Percentiles rank a stretch among this genome's conserved stretches.
These are phyloP conservation scores for Drosophila gunungcola DNA, from an alignment of 1,140 invertebrate genomes.

Conservation along the genomic window DNA sequence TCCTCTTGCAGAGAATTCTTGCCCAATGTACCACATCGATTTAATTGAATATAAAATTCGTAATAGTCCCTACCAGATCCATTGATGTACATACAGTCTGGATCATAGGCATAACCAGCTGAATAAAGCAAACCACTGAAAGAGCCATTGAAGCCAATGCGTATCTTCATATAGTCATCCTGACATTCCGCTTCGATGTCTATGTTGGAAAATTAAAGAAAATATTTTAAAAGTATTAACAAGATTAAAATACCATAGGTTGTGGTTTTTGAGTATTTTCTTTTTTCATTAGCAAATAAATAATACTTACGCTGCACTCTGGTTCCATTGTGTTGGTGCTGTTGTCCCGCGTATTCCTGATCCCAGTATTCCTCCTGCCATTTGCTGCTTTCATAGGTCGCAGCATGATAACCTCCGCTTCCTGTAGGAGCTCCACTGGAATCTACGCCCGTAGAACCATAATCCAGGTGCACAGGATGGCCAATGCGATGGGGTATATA, in stretches of 20 bases:
- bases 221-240: too few relatives aligned
- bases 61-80: slow-evolving; percentile 95
- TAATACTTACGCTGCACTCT: slow-evolving; percentile 92
- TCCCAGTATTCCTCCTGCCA: slow-evolving; percentile 92
- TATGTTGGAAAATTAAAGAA: slow-evolving; percentile 71
- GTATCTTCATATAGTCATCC: slow-evolving; percentile 97
- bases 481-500: slow-evolving; percentile 74
- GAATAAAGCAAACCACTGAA: slow-evolving; percentile 95
- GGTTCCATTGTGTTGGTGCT: slow-evolving; percentile 92
- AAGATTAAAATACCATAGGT: too few relatives aligned
- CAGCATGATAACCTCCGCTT: slow-evolving; percentile 75
- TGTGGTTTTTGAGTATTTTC: too few relatives aligned
- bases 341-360: slow-evolving; percentile 88
- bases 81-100: slow-evolving; percentile 97
- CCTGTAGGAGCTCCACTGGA: slow-evolving; percentile 60
- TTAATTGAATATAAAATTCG: slow-evolving; percentile 96
- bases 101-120: slow-evolving; percentile 96
- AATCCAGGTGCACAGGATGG: slow-evolving; percentile 67
- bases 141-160: slow-evolving; percentile 95
- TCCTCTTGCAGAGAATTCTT: slow-evolving; percentile 94
- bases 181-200: slow-evolving; percentile 98
- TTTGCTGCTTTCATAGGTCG: slow-evolving; percentile 85
- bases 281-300: not conserved
- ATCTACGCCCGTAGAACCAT: slow-evolving; percentile 65
- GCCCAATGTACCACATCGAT: slow-evolving; percentile 95